Percentiles rank a stretch among this genome's conserved stretches.
These are phyloP conservation scores for Brienomyrus longianalis DNA, from an alignment of 2,113 vertebrate species.

Conservation along the genomic window DNA sequence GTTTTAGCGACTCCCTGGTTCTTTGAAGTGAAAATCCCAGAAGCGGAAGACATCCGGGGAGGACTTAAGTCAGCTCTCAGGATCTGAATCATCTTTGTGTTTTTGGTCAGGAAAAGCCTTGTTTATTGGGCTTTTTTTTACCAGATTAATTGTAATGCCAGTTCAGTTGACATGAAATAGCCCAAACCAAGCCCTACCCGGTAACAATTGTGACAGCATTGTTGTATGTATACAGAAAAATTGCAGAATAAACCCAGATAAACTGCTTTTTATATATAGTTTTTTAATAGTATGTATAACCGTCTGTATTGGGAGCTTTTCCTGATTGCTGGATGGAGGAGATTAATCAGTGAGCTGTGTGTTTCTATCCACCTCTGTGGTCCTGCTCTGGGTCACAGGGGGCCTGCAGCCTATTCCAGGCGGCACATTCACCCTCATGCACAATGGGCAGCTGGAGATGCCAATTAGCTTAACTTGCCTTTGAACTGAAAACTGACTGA, in stretches of 20 bases:
- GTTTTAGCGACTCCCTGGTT: neutral
- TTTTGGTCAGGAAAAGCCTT: neutral
- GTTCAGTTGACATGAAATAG: neutral
- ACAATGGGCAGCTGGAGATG: neutral
- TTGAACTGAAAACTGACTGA: neutral
- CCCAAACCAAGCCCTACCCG: neutral
- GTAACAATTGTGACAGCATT: neutral
- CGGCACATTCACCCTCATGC: neutral
- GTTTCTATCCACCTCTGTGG: neutral
- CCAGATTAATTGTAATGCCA: neutral
- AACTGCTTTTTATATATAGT: neutral
- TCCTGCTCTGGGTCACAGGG: neutral
- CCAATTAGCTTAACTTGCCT: neutral
- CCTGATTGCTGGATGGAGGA: neutral
- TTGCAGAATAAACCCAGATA: neutral
- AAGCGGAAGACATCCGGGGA: neutral
- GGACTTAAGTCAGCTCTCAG: neutral
- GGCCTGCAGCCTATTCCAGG: neutral
- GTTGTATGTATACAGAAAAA: neutral
- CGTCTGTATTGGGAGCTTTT: neutral
- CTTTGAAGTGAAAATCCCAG: neutral
- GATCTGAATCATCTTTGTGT: neutral
- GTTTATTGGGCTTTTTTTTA: neutral
- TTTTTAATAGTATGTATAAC: neutral
- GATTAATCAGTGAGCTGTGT: neutral